These are phyloP conservation scores for Corythornis cristatus DNA, from an alignment of 2,113 vertebrate species.

Conservation along the genomic window DNA sequence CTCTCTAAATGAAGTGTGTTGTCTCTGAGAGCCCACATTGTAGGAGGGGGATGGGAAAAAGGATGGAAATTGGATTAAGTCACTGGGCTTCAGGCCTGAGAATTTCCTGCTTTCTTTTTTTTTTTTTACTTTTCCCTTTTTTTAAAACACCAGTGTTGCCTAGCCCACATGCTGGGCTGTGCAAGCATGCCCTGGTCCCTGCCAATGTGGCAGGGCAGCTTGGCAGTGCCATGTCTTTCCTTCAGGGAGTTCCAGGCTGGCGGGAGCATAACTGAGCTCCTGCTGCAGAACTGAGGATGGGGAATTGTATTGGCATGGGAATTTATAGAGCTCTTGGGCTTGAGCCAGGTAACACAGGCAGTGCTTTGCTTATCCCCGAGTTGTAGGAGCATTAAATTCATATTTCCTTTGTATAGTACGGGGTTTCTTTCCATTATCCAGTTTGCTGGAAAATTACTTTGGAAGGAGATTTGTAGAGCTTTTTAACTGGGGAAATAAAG, in stretches of 20 bases:
- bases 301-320: slow-evolving; percentile 6
- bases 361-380: slow-evolving; percentile 20
- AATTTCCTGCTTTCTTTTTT: slow-evolving; percentile 10
- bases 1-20: slow-evolving; percentile 20
- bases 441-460: slow-evolving; percentile 43
- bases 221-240: neutral
- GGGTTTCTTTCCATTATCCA: slow-evolving; percentile 43
- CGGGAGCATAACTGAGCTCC: neutral
- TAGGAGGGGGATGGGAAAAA: slow-evolving; percentile 35
- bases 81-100: slow-evolving; percentile 57
- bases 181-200: neutral
- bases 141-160: neutral
- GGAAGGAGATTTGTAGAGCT: neutral
- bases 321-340: neutral
- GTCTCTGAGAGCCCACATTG: neutral
- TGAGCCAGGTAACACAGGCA: neutral
- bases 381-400: slow-evolving; percentile 26
- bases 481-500: neutral
- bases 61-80: slow-evolving; percentile 61
- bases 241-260: neutral
- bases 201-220: neutral
- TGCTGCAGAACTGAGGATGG: neutral
- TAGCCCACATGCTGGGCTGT: neutral
- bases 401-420: neutral
- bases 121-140: too few species aligned